Evolutionary conservation across 2,888 invertebrate genomes (phyloP), one percentile per base, ranked within the genome.

Genomic region (Portevinia maculata): DNA sequence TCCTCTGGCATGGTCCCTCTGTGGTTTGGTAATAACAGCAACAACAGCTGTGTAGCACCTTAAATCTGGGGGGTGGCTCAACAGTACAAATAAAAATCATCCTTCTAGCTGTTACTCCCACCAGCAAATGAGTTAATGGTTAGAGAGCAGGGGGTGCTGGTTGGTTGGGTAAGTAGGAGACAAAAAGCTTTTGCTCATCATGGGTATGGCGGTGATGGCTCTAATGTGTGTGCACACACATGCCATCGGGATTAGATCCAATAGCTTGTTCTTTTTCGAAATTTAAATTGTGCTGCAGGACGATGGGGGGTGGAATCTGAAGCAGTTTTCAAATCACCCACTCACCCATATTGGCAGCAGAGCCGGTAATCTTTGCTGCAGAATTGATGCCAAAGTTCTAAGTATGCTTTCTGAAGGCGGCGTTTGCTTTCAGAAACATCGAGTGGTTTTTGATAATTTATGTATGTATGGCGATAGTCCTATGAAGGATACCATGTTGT

Each of bases 1-100:
- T 83, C 76, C 71, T 71, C 60, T 81, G 76, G 71, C 71, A 83
- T 67, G 37, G 76, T 83, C 83, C 48, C 76, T 83, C 73, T 76
- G 76, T 73, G 76, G 83, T 67, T 73, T 69, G 71, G 71, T 74
- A 74, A 79, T 74, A 69, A 65, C 69, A 62, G 55, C 76, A 76
- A 71, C 65, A 71, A 73, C 83, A 76, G 65, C 71, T 78, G 71
- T 71, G 67, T 34, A 55, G 55, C 83, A 83, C 78, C 78, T 78
- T 64, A 55, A 57, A 34, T 50, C 48, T 41, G 41, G 41, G 62
- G 21, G 37, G 44, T 55, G 59, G 44, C 21, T 37, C 39, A 11
- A 73, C 32, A 50, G 48, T 34, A 67, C 30, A 41, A 4, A 28
- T 41, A 1, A 28, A n/a, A 53, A 53, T 19, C 6, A n/a, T 52